Evolutionary conservation across 2,113 vertebrate genomes (phyloP).

Genomic region (Zosterops lateralis): DNA sequence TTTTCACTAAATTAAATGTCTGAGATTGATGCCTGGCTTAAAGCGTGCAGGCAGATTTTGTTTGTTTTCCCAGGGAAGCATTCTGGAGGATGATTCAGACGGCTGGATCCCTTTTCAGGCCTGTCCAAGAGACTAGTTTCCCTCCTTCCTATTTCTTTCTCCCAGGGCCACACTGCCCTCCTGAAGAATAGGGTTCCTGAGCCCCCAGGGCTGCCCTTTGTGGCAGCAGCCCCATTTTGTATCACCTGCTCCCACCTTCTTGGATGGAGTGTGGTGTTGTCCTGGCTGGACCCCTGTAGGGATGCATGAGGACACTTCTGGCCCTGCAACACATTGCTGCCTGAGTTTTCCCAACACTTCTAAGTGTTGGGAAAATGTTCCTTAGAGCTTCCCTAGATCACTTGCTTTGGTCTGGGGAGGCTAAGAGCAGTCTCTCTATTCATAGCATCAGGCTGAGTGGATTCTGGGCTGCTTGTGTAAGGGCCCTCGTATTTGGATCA

Average conservation of each 20-base stretch:
- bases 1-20: not conserved
- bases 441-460: not conserved
- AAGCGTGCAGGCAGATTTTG: not conserved
- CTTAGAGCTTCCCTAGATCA: not conserved
- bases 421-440: not conserved
- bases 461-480: not conserved
- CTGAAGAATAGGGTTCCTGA: not conserved
- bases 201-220: not conserved
- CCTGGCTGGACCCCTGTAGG: accelerated
- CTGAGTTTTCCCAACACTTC: not conserved
- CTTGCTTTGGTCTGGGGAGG: not conserved
- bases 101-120: not conserved
- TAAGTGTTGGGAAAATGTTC: not conserved
- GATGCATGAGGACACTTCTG: not conserved
- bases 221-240: not conserved
- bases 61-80: not conserved
- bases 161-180: accelerated
- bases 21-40: not conserved
- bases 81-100: not conserved
- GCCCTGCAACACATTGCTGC: accelerated
- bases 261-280: accelerated
- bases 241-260: not conserved
- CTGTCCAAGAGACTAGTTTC: not conserved
- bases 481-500: not conserved
- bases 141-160: not conserved